Evolutionary conservation across 2,113 vertebrate genomes (phyloP).

Genomic region (Rutilus rutilus): DNA sequence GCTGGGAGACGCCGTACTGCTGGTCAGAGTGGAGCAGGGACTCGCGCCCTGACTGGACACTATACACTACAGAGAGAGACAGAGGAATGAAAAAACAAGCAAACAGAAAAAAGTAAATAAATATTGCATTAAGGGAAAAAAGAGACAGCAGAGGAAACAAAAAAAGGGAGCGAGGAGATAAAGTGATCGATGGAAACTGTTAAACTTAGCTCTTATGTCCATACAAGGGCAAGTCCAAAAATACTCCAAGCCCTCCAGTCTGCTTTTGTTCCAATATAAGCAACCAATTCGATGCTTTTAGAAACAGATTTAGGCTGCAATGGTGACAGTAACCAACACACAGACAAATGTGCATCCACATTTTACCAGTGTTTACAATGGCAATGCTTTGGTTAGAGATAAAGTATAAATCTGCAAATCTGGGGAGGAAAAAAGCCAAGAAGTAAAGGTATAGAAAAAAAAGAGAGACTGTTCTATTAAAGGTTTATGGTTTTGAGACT

Average conservation of each 20-base stretch:
- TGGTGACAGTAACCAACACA: slow-evolving; percentile 19
- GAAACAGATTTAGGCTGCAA: neutral
- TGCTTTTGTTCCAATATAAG: slow-evolving; percentile 44
- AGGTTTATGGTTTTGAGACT: neutral
- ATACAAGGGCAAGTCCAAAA: slow-evolving; percentile 42
- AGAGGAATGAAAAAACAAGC: neutral
- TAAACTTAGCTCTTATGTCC: slow-evolving; percentile 29
- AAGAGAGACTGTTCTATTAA: neutral
- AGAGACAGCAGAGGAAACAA: neutral
- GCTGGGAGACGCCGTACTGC: slow-evolving; percentile 81
- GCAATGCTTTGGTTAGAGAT: neutral
- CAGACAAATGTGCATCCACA: neutral
- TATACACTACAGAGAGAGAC: slow-evolving; percentile 73
- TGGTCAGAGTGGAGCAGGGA: slow-evolving; percentile 94
- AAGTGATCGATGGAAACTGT: slow-evolving; percentile 10
- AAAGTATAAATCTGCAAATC: neutral
- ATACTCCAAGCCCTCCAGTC: slow-evolving; percentile 37
- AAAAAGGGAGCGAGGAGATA: slow-evolving; percentile 10
- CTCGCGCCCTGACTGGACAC: slow-evolving; percentile 85
- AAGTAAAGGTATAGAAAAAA: neutral
- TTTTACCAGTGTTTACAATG: slow-evolving; percentile 6
- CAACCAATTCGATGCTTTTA: slow-evolving; percentile 21
- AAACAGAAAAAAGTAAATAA: neutral
- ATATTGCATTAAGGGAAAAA: neutral
- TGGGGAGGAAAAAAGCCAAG: neutral